Evolutionary conservation across 1,140 invertebrate genomes (phyloP), one percentile per base, ranked within the genome.

Genomic region (Drosophila arawakana): DNA sequence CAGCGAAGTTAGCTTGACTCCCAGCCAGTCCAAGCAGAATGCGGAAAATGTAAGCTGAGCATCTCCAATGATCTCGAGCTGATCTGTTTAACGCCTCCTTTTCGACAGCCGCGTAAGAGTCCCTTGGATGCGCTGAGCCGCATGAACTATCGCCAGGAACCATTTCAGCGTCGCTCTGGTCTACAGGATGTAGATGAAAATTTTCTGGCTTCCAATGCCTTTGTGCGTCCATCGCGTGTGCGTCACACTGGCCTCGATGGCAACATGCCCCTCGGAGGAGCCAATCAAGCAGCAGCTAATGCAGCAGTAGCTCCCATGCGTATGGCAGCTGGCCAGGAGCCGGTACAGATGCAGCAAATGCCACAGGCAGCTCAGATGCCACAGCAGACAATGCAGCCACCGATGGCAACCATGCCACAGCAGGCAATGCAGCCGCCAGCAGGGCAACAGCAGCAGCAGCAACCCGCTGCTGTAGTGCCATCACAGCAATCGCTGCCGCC

Each of bases 121-220:
- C 90, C 90, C 0, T 60, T 91, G 60, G 90, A 91, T 74, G 90
- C 90, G 0, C 30, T 91, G 34, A 91, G 90, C 25, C 86, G 88
- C 30, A 57, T 61, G 0, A 60, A 46, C 7, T 3, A 44, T 21
- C 81, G 86, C 13, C 76, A 80, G 35, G 77, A 81, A 67, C 72
- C 76, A 7, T 74, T 91, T 50, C 83, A 89, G 46, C 84, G 85
- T 8, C 83, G 90, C 15, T 91, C 90, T n/a, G 91, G 91, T 7
- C 21, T 92, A 34, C 91, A 92, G 74, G 91, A 92, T 65, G 91
- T 92, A 1, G 88, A 91, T 46, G 91, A 91, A 2, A 67, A 74
- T 7, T 91, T 90, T 47, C 7, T 92, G 43, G 78, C 89, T 0
- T 30, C 71, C 1, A 91, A 91, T 69, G 54, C 80, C 2, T 91